A percentile compares a stretch with the other conserved stretches of the same genome.
Evolutionary conservation across 2,113 vertebrate species (phyloP).

Genomic region (Todiramphus saurophagus): DNA sequence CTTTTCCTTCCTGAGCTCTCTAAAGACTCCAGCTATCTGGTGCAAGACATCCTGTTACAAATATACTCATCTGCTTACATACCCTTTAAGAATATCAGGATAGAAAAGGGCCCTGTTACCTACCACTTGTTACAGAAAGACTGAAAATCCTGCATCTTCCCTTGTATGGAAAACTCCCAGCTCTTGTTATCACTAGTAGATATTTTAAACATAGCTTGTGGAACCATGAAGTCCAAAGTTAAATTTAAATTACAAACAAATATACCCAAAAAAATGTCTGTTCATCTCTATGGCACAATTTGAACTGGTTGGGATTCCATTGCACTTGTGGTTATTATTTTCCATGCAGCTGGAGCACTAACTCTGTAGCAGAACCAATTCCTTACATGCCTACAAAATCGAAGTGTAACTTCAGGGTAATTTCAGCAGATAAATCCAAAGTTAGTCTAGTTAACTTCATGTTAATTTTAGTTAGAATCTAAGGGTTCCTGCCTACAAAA

Average conservation of each 20-base stretch:
- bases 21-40: not conserved
- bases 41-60: not conserved
- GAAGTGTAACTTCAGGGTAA: slow-evolving; percentile 44
- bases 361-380: not conserved
- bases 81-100: not conserved
- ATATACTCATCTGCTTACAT: not conserved
- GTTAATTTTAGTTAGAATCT: slow-evolving; percentile 26
- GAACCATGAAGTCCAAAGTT: not conserved
- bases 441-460: slow-evolving; percentile 22
- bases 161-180: not conserved
- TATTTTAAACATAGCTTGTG: not conserved
- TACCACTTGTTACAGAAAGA: not conserved
- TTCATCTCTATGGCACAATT: not conserved
- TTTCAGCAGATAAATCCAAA: slow-evolving; percentile 33
- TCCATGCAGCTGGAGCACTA: not conserved
- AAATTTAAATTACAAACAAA: not conserved
- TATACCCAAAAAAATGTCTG: not conserved
- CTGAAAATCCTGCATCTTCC: not conserved
- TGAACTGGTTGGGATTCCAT: not conserved
- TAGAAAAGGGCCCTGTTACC: not conserved
- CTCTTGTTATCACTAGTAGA: not conserved
- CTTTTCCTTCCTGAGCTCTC: not conserved
- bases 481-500: slow-evolving; percentile 13
- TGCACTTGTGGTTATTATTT: not conserved
- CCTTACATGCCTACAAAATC: not conserved